A percentile compares a stretch with the other conserved stretches of the same genome.
These are phyloP conservation scores for Sebastes taczanowskii DNA, from an alignment of 2,797 vertebrate species.

Conservation along the genomic window DNA sequence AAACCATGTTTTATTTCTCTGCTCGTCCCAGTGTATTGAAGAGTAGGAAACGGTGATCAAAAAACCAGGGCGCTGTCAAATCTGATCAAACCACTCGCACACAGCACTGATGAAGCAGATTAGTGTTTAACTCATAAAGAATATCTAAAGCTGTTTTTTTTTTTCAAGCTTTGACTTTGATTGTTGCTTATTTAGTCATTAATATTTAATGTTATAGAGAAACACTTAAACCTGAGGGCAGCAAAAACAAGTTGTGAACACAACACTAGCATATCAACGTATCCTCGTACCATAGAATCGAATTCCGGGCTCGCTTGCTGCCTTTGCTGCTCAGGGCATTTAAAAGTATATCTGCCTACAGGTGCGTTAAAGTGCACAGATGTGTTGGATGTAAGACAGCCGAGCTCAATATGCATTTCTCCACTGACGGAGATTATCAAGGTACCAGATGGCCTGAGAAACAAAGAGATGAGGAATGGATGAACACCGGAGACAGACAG, in stretches of 20 bases:
- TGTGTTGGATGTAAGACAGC: neutral
- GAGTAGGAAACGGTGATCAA: neutral
- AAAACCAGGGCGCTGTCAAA: neutral
- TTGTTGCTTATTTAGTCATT: neutral
- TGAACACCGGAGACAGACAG: neutral
- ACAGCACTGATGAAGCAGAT: neutral
- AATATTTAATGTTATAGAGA: neutral
- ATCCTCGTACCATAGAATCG: too few species aligned
- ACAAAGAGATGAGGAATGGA: neutral
- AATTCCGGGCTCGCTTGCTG: too few species aligned
- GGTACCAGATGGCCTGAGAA: constrained; percentile 16
- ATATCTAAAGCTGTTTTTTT: neutral
- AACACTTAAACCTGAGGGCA: neutral
- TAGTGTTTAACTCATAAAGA: neutral
- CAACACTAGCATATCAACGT: too few species aligned
- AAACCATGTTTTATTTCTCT: neutral
- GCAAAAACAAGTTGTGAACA: too few species aligned
- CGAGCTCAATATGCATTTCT: constrained; percentile 2
- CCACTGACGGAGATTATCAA: constrained; percentile 12
- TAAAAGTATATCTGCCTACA: neutral
- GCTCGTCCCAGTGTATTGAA: neutral
- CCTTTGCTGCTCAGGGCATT: too few species aligned
- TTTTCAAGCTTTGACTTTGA: neutral
- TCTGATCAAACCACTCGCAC: neutral
- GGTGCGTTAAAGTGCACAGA: neutral